Percentiles rank a stretch among this genome's conserved stretches.
These are phyloP conservation scores for Omphaloscelis lunosa DNA, from an alignment of 2,888 invertebrate genomes.

Conservation along the genomic window DNA sequence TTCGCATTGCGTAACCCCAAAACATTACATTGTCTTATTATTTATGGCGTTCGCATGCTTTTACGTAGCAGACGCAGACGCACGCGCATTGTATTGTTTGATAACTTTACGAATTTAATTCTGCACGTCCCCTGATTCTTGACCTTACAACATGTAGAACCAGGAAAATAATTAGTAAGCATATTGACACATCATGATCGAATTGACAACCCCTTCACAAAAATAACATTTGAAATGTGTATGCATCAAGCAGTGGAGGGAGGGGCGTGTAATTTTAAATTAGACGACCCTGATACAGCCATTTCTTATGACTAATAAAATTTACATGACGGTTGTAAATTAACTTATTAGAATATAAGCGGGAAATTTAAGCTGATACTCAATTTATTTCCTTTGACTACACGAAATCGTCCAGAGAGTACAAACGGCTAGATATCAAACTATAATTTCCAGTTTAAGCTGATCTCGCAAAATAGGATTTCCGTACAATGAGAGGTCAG, in stretches of 20 bases:
- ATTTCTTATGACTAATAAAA: background rate
- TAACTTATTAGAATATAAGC: background rate
- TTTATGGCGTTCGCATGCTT: conserved; percentile 46
- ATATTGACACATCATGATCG: background rate
- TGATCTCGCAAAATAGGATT: too few species aligned
- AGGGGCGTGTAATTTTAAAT: background rate
- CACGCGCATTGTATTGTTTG: conserved; percentile 12
- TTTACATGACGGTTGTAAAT: background rate
- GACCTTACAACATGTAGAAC: background rate
- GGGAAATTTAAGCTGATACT: background rate
- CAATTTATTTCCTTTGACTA: background rate
- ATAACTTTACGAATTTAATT: conserved; percentile 31
- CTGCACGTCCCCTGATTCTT: conserved; percentile 4
- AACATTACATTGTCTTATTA: conserved; percentile 49
- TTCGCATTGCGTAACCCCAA: conserved; percentile 51
- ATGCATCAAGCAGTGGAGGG: background rate
- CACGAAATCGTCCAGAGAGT: conserved; percentile 1
- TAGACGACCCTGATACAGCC: background rate
- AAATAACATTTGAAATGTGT: background rate
- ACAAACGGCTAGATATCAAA: background rate
- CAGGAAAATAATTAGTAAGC: background rate
- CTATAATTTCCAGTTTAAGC: too few species aligned
- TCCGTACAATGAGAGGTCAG: too few species aligned
- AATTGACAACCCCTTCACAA: background rate
- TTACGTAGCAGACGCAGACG: conserved; percentile 3